Percentiles rank a stretch among this genome's conserved stretches.
Evolutionary conservation across 2,113 vertebrate genomes (phyloP).

Genomic region (Cettia cetti): DNA sequence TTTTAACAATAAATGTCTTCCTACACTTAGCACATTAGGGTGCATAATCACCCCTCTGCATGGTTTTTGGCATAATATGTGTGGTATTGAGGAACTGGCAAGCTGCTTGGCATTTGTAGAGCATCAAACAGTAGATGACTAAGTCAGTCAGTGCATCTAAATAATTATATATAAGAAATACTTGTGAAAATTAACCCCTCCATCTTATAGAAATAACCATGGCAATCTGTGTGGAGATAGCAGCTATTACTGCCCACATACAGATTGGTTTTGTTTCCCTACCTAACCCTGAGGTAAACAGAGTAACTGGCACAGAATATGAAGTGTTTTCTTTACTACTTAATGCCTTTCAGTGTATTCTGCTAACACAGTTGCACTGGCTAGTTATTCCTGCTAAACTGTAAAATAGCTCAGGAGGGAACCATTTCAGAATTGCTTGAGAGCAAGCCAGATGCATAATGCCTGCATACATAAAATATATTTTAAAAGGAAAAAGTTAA

Average conservation of each 20-base stretch:
- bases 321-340: neutral
- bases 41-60: conserved; percentile 20
- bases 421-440: neutral
- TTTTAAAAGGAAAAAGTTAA: conserved; percentile 23
- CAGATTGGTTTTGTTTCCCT: conserved; percentile 8
- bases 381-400: conserved; percentile 18
- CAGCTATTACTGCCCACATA: conserved; percentile 37
- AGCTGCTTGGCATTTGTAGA: conserved; percentile 31
- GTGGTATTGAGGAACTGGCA: neutral
- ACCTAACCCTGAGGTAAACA: conserved; percentile 38
- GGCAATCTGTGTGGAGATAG: conserved; percentile 45
- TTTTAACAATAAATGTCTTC: conserved; percentile 20
- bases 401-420: conserved; percentile 22
- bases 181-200: conserved; percentile 51
- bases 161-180: conserved; percentile 42
- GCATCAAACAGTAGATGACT: conserved; percentile 23
- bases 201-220: conserved; percentile 27
- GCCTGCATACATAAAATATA: neutral
- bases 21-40: neutral
- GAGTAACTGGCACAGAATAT: conserved; percentile 5
- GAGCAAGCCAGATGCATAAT: conserved; percentile 7
- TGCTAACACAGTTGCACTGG: neutral
- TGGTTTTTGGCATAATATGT: neutral
- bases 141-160: neutral
- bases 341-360: neutral